Conservation (phyloP, 2,113 vertebrate species). For the Murina feae region DNA sequence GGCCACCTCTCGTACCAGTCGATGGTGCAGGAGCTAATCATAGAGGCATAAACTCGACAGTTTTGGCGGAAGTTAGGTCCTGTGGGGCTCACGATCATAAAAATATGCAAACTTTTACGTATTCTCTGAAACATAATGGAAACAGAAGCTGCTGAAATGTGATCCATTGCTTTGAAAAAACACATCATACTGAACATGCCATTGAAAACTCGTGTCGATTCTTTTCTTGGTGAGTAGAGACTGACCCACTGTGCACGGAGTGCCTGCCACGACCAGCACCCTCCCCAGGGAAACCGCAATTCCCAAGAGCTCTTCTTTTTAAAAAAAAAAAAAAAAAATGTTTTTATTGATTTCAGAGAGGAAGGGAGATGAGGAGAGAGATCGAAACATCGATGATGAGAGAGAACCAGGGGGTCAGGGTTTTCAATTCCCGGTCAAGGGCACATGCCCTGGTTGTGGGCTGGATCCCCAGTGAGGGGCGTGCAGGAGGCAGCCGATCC, state of each 20-base stretch:
- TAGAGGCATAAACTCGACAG: constrained; percentile 69
- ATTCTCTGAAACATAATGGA: constrained; percentile 70
- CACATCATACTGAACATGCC: neutral
- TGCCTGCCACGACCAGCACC: neutral
- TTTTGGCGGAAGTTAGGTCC: constrained; percentile 65
- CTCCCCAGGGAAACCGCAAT: neutral
- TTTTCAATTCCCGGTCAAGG: too few relatives aligned
- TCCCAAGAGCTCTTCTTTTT: too few relatives aligned
- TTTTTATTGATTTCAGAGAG: too few relatives aligned
- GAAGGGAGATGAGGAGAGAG: too few relatives aligned
- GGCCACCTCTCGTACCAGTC: constrained; percentile 74
- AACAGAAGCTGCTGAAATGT: neutral
- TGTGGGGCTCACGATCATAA: constrained; percentile 69
- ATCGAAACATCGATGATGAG: too few relatives aligned
- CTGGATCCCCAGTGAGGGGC: too few relatives aligned
- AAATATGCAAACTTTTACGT: constrained; percentile 74
- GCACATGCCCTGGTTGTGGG: too few relatives aligned
- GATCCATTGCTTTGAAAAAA: neutral
- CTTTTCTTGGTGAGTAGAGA: neutral
- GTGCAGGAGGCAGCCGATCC: too few relatives aligned
- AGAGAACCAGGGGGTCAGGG: too few relatives aligned
- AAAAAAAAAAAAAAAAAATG: too few relatives aligned
- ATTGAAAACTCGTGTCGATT: neutral
- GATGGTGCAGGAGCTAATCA: constrained; percentile 75
- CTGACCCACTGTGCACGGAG: too few relatives aligned